Percentiles rank a stretch among this genome's conserved stretches.
Evolutionary conservation across 2,888 invertebrate species (phyloP).

Genomic region (Pristionchus arcanus): DNA sequence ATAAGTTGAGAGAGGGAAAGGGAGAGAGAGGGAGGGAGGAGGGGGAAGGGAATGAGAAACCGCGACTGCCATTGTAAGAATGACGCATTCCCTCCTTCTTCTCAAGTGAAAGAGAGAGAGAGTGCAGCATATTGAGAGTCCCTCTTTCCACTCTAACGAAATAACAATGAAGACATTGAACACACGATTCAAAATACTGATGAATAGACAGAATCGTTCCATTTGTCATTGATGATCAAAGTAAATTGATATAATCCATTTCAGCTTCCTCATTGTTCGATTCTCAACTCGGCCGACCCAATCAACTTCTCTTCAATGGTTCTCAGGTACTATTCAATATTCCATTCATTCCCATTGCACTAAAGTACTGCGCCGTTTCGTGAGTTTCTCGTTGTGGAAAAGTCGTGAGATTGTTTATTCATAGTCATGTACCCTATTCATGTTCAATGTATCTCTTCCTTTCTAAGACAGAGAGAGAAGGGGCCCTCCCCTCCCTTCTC

Average conservation of each 20-base stretch:
- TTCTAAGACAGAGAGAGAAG: slow-evolving; percentile 1
- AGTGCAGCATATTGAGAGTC: slow-evolving; percentile 6
- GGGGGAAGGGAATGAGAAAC: neutral
- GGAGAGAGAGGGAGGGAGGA: neutral
- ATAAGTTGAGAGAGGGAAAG: neutral
- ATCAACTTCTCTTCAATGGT: neutral
- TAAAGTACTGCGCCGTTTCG: neutral
- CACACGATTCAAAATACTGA: neutral
- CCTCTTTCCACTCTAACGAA: slow-evolving; percentile 17
- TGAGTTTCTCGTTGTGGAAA: neutral
- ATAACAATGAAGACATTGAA: neutral
- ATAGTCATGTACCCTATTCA: slow-evolving; percentile 39
- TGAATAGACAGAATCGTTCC: neutral
- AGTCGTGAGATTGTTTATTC: slow-evolving; percentile 33
- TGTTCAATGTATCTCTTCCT: slow-evolving; percentile 36
- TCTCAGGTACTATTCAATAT: neutral
- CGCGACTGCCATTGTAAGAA: slow-evolving; percentile 13
- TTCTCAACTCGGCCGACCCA: slow-evolving; percentile 14
- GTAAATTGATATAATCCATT: neutral
- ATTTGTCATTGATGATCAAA: neutral
- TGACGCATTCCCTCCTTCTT: neutral
- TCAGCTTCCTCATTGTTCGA: neutral
- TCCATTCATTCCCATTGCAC: neutral
- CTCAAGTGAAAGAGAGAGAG: neutral
- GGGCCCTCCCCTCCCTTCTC: neutral